These are phyloP conservation scores for Ceratosolen fusciceps DNA, from an alignment of 1,140 invertebrate species.

Conservation along the genomic window DNA sequence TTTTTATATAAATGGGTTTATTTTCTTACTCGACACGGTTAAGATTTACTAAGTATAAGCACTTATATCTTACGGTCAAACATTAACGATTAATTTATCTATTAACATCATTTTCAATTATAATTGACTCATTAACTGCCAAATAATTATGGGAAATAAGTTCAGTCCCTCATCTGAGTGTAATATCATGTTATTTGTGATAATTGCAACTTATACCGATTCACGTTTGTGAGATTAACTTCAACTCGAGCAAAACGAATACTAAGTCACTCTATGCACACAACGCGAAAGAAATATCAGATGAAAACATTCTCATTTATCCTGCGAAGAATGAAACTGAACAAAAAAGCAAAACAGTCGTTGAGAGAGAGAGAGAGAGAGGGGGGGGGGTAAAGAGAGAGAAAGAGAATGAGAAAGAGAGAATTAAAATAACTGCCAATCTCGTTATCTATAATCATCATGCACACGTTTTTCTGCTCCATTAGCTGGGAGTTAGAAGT, in stretches of 20 bases:
- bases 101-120: no score
- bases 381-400: slow-evolving; percentile 16
- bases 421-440: slow-evolving; percentile 48
- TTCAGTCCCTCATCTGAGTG: no score
- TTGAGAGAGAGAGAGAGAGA: background rate
- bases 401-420: no score
- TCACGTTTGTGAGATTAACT: slow-evolving; percentile 22
- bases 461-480: slow-evolving; percentile 46
- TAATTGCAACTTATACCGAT: no score
- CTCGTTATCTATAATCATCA: slow-evolving; percentile 44
- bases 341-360: background rate
- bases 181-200: no score
- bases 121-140: no score
- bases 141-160: no score
- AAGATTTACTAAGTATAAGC: background rate
- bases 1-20: background rate
- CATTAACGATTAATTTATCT: background rate
- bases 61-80: background rate
- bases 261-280: background rate
- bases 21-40: background rate
- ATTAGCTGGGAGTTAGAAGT: slow-evolving; percentile 38
- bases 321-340: background rate
- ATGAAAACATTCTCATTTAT: background rate
- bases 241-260: slow-evolving; percentile 21
- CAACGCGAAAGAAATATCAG: background rate